Conservation (phyloP, 2,797 vertebrate species). For the Paratrypauchen microcephalus region DNA sequence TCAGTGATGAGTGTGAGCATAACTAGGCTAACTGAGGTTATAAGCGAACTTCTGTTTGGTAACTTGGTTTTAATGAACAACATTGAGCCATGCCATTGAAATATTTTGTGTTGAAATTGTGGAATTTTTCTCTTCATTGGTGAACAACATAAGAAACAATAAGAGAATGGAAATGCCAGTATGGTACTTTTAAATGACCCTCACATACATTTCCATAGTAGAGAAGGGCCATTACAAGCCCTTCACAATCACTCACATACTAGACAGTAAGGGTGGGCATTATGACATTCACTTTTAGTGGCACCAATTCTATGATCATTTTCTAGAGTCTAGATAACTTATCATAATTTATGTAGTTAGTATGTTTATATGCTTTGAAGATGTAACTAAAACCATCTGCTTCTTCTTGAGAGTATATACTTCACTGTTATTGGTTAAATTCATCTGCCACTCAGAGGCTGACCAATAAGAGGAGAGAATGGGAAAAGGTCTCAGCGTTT, state of each 20-base stretch:
- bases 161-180: not conserved
- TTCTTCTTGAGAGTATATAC: not conserved
- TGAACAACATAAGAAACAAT: not conserved
- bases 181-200: not conserved
- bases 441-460: too few species aligned
- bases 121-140: not conserved
- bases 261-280: not conserved
- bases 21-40: not conserved
- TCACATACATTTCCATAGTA: not conserved
- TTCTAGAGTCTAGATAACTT: not conserved
- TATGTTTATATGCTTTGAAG: not conserved
- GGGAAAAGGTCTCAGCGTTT: not conserved
- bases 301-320: not conserved
- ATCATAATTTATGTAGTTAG: not conserved
- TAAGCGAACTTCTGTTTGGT: not conserved
- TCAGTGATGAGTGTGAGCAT: not conserved
- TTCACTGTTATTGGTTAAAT: not conserved
- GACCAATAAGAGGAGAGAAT: too few species aligned
- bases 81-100: not conserved
- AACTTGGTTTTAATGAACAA: not conserved
- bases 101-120: not conserved
- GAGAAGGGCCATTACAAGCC: not conserved
- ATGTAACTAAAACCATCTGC: not conserved
- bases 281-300: not conserved
- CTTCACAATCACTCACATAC: not conserved